Percentiles rank a stretch among this genome's conserved stretches.
These are phyloP conservation scores for Ostrea edulis DNA, from an alignment of 1,140 invertebrate genomes.

Conservation along the genomic window DNA sequence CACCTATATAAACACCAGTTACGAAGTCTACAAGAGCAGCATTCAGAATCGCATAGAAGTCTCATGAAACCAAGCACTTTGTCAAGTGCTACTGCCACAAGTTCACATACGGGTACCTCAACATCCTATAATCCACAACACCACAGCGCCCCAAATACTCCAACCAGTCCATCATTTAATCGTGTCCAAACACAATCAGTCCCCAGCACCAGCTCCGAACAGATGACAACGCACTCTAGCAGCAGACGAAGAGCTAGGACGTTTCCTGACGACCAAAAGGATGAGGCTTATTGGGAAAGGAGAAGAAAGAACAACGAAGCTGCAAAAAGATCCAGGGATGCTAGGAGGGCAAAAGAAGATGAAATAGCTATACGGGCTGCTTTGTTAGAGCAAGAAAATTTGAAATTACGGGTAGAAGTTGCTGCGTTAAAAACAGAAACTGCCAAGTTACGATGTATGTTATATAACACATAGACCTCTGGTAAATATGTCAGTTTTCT, in stretches of 20 bases:
- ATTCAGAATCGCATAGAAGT: background rate
- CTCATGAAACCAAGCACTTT: background rate
- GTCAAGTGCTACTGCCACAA: conserved; percentile 19
- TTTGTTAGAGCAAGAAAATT: conserved; percentile 79
- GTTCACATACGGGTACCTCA: conserved; percentile 41
- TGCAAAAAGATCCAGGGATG: conserved; percentile 78
- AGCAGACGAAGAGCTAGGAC: conserved; percentile 66
- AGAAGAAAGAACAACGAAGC: conserved; percentile 80
- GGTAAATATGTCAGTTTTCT: conserved; percentile 14
- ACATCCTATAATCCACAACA: background rate
- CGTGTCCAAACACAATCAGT: conserved; percentile 10
- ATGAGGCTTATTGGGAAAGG: conserved; percentile 79
- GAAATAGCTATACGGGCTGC: conserved; percentile 77
- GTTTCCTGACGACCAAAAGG: conserved; percentile 74
- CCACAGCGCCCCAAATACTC: background rate
- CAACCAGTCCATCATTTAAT: background rate
- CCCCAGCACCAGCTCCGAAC: conserved; percentile 36
- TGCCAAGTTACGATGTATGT: conserved; percentile 81
- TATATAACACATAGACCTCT: conserved; percentile 77
- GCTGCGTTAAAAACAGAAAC: conserved; percentile 76
- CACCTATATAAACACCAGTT: conserved; percentile 63
- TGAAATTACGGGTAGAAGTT: conserved; percentile 77
- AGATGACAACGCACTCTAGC: conserved; percentile 21
- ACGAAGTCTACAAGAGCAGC: conserved; percentile 19
- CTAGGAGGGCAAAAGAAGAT: conserved; percentile 78